A percentile compares a stretch with the other conserved stretches of the same genome.
Conservation (phyloP, 2,797 vertebrate genomes). For the Oophaga sylvatica region DNA sequence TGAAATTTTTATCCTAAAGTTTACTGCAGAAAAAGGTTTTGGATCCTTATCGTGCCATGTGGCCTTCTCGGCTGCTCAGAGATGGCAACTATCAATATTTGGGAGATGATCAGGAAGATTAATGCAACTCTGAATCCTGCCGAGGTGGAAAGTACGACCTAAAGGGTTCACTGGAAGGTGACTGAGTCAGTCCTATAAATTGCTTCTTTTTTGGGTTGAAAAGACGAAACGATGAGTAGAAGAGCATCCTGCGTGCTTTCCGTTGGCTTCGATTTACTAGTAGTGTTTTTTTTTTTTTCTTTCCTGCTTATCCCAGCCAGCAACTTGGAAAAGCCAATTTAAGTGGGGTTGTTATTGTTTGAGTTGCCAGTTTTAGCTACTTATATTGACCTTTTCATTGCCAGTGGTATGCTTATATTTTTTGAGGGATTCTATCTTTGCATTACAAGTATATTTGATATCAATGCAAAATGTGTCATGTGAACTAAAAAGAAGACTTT, state of each 20-base stretch:
- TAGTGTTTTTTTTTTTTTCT: conserved; percentile 2
- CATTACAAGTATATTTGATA: background rate
- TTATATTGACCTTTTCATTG: conserved; percentile 18
- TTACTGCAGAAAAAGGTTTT: background rate
- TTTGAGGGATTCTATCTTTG: background rate
- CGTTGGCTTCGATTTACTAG: conserved; percentile 20
- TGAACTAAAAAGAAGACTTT: background rate
- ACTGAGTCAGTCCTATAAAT: conserved; percentile 45
- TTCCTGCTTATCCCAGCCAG: conserved; percentile 33
- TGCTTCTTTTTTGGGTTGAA: conserved; percentile 28
- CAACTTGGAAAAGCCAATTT: conserved; percentile 22
- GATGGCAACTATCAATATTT: background rate
- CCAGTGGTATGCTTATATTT: background rate
- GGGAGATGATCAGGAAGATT: conserved; percentile 18
- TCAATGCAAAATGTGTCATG: background rate
- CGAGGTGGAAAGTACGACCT: conserved; percentile 23
- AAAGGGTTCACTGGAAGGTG: conserved; percentile 39
- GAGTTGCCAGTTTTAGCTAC: conserved; percentile 17
- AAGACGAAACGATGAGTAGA: conserved; percentile 45
- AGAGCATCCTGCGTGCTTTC: conserved; percentile 46
- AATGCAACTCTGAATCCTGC: background rate
- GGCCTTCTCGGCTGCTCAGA: background rate
- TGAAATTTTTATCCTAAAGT: background rate
- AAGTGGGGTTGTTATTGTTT: conserved; percentile 38
- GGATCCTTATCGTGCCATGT: background rate